Conservation (phyloP, 2,888 invertebrate species). For the Lithophane leautieri region DNA sequence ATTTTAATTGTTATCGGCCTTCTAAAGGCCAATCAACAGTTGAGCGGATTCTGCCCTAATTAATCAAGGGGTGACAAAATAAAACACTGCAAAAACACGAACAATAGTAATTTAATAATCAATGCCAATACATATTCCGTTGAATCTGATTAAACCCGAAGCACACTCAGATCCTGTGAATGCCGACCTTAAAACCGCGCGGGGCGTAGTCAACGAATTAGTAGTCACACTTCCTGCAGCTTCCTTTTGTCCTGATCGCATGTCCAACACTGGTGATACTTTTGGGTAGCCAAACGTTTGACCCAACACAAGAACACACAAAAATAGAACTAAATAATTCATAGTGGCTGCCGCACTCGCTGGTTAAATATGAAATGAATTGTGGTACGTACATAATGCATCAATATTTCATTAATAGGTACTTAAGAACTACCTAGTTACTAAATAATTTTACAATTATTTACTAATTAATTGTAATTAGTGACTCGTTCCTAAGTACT, state of each 20-base stretch:
- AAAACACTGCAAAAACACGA: background rate
- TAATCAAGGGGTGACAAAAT: background rate
- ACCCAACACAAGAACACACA: constrained; percentile 3
- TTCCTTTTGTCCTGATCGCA: no score
- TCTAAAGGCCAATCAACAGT: no score
- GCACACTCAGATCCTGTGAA: constrained; percentile 36
- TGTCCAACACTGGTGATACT: background rate
- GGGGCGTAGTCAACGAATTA: background rate
- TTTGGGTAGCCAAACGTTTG: background rate
- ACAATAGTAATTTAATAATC: constrained; percentile 34
- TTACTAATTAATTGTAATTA: constrained; percentile 11
- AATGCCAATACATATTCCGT: constrained; percentile 40
- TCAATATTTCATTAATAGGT: background rate
- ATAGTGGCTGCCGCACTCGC: background rate
- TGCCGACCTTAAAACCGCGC: background rate
- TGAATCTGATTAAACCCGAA: constrained; percentile 32
- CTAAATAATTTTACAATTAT: background rate
- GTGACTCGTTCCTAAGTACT: constrained; percentile 11
- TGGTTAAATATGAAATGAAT: background rate
- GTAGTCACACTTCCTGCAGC: background rate
- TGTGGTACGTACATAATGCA: background rate
- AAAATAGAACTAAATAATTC: constrained; percentile 20
- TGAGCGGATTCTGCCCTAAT: no score
- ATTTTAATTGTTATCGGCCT: no score
- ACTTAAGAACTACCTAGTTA: background rate